A percentile compares a stretch with the other conserved stretches of the same genome.
phyloP scores from a whole-genome alignment of 1,140 invertebrate species.

The Potamilus streckersoni region DNA sequence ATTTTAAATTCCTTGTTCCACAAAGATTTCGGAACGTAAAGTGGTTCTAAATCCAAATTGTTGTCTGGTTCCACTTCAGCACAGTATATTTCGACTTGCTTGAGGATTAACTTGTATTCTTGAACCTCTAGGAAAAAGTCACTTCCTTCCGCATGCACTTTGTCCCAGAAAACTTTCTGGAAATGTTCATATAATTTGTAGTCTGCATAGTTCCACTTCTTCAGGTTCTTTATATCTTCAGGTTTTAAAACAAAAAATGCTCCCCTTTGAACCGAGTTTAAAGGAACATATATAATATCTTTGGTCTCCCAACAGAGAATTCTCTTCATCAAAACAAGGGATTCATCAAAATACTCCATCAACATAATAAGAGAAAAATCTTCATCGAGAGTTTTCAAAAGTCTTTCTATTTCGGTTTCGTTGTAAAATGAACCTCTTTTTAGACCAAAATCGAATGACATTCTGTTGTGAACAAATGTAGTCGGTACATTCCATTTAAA shows the following conservation, averaged over 20 bases:
- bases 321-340: slow-evolving; percentile 51
- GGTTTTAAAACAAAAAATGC: slow-evolving; percentile 29
- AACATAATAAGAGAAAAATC: slow-evolving; percentile 56
- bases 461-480: slow-evolving; percentile 46
- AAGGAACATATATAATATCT: slow-evolving; percentile 57
- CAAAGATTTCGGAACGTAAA: slow-evolving; percentile 23
- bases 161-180: slow-evolving; percentile 28
- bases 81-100: slow-evolving; percentile 39
- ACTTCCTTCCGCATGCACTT: slow-evolving; percentile 30
- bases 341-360: slow-evolving; percentile 60
- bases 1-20: slow-evolving; percentile 44
- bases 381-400: slow-evolving; percentile 42
- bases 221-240: slow-evolving; percentile 28
- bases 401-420: slow-evolving; percentile 22
- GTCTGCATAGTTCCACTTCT: slow-evolving; percentile 41
- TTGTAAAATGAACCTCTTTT: slow-evolving; percentile 29
- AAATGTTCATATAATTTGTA: slow-evolving; percentile 51
- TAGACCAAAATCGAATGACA: slow-evolving; percentile 54
- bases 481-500: slow-evolving; percentile 2
- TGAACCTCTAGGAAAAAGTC: slow-evolving; percentile 46
- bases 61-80: neutral
- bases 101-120: slow-evolving; percentile 40
- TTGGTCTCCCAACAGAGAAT: slow-evolving; percentile 54
- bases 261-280: slow-evolving; percentile 42
- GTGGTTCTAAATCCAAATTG: too few species aligned